A percentile compares a stretch with the other conserved stretches of the same genome.
Evolutionary conservation across 2,888 invertebrate genomes (phyloP).

Genomic region (Agrochola macilenta): DNA sequence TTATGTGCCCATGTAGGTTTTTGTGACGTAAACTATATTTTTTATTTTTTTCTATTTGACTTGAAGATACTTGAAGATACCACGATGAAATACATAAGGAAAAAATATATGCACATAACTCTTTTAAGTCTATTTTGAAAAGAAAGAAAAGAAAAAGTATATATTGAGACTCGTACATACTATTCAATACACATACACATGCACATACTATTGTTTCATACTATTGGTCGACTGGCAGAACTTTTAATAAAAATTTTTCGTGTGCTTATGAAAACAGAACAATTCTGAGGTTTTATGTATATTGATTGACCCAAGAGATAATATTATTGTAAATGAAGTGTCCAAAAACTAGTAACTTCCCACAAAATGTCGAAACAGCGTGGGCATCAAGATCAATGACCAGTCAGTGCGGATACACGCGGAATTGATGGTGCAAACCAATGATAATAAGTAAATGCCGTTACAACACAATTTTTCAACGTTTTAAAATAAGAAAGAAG

Average conservation of each 20-base stretch:
- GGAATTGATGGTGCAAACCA: slow-evolving; percentile 76
- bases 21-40: too few species aligned
- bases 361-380: slow-evolving; percentile 72
- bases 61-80: too few species aligned
- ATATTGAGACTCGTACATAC: too few species aligned
- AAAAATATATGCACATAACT: not conserved
- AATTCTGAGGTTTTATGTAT: not conserved
- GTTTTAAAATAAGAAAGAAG: slow-evolving; percentile 64
- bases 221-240: not conserved
- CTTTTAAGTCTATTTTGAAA: not conserved
- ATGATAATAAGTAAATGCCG: slow-evolving; percentile 64
- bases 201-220: too few species aligned
- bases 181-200: too few species aligned
- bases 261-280: not conserved
- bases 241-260: too few species aligned
- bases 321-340: slow-evolving; percentile 33
- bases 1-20: not conserved
- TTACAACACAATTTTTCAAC: slow-evolving; percentile 67
- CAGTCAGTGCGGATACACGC: slow-evolving; percentile 71
- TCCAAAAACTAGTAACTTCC: slow-evolving; percentile 60
- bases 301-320: slow-evolving; percentile 23
- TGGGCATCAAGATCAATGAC: slow-evolving; percentile 77
- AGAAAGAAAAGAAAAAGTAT: too few species aligned
- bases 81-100: too few species aligned
- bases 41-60: too few species aligned